These are phyloP conservation scores for Embidobia sp. DNA, from an alignment of 2,888 invertebrate species.

Conservation along the genomic window DNA sequence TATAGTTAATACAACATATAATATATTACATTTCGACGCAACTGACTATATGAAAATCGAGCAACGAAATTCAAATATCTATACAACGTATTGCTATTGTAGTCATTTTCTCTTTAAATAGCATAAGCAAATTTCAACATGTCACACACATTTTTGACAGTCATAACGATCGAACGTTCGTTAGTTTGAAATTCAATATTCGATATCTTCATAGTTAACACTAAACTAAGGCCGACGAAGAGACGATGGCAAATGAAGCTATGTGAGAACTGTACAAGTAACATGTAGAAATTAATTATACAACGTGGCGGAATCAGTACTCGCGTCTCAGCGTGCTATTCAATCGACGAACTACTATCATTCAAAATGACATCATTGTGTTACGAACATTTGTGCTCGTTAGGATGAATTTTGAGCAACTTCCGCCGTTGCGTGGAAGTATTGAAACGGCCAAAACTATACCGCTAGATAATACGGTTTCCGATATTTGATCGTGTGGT, in stretches of 20 bases:
- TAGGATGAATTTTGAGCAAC: conserved; percentile 55
- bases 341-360: conserved; percentile 45
- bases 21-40: not conserved
- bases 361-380: conserved; percentile 41
- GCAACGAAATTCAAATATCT: too few species aligned
- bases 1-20: not conserved
- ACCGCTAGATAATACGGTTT: conserved; percentile 19
- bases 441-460: conserved; percentile 23
- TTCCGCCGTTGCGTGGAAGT: conserved; percentile 43
- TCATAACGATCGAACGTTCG: too few species aligned
- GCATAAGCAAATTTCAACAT: too few species aligned
- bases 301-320: conserved; percentile 8
- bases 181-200: conserved; percentile 21
- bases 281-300: conserved; percentile 46
- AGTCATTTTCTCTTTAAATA: too few species aligned
- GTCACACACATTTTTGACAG: too few species aligned
- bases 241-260: conserved; percentile 21
- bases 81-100: too few species aligned
- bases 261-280: conserved; percentile 24
- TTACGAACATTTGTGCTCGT: conserved; percentile 50
- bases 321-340: conserved; percentile 28
- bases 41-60: too few species aligned
- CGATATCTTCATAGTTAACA: conserved; percentile 21
- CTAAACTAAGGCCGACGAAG: conserved; percentile 18
- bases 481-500: conserved; percentile 31